Conservation (phyloP, 2,888 invertebrate species). For the Amphipoea oculea region DNA sequence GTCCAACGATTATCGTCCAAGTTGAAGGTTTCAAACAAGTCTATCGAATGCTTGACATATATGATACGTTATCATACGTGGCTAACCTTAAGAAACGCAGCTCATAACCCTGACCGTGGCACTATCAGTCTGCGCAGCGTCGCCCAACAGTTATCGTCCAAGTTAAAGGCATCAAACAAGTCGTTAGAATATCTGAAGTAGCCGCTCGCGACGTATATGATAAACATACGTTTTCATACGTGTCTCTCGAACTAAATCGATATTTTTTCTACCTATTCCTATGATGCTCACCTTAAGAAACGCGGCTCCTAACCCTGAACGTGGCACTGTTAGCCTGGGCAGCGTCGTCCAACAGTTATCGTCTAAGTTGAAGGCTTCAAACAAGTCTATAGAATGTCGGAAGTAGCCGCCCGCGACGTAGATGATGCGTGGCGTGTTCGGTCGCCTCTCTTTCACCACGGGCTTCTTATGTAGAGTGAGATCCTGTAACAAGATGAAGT, state of each 20-base stretch:
- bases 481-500: slow-evolving; percentile 89
- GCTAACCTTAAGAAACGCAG: slow-evolving; percentile 91
- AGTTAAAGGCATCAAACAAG: slow-evolving; percentile 94
- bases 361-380: slow-evolving; percentile 97
- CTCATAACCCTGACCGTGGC: slow-evolving; percentile 96
- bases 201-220: too few species aligned
- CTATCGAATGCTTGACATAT: slow-evolving; percentile 7
- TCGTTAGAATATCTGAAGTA: too few species aligned
- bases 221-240: slow-evolving; percentile 76
- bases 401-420: slow-evolving; percentile 98
- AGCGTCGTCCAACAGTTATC: slow-evolving; percentile 96
- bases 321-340: slow-evolving; percentile 95
- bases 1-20: slow-evolving; percentile 14
- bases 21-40: slow-evolving; percentile 17
- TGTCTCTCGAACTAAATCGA: background rate
- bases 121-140: slow-evolving; percentile 95
- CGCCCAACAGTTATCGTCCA: slow-evolving; percentile 96
- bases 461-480: slow-evolving; percentile 96
- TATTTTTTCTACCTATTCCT: background rate
- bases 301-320: slow-evolving; percentile 96
- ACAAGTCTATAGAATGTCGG: slow-evolving; percentile 95
- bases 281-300: slow-evolving; percentile 92
- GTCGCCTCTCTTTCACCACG: slow-evolving; percentile 95
- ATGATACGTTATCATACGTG: slow-evolving; percentile 21
- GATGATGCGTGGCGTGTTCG: slow-evolving; percentile 96